These are phyloP conservation scores for Plutella xylostella DNA, from an alignment of 2,888 invertebrate species.

Conservation along the genomic window DNA sequence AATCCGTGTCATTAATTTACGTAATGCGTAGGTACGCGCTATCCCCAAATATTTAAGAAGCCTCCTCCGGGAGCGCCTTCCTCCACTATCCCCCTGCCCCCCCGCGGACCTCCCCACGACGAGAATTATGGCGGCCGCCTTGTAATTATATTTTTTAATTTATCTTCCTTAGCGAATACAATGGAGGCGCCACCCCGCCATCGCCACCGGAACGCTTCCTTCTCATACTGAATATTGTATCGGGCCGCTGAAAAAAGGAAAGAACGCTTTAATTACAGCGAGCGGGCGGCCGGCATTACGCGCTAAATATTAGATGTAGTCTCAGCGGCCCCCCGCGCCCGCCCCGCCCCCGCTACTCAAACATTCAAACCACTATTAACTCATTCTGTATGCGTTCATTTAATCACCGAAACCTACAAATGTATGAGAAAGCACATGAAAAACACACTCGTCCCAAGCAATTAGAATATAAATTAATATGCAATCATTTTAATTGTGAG, in stretches of 20 bases:
- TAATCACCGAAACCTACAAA: no score
- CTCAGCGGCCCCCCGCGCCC: conserved; percentile 32
- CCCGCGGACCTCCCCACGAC: conserved; percentile 53
- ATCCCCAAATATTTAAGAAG: conserved; percentile 72
- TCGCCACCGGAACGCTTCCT: conserved; percentile 66
- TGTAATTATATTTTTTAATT: conserved; percentile 80
- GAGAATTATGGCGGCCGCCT: conserved; percentile 74
- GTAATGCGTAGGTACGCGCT: conserved; percentile 72
- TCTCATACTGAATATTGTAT: conserved; percentile 71
- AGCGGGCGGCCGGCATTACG: conserved; percentile 64
- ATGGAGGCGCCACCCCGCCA: conserved; percentile 69
- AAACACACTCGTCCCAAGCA: no score
- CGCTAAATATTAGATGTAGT: conserved; percentile 68
- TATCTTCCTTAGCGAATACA: conserved; percentile 76
- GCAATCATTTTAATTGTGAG: no score
- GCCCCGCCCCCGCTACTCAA: no score
- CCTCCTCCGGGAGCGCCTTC: conserved; percentile 67
- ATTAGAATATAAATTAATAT: no score
- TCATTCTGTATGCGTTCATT: no score
- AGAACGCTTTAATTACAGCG: conserved; percentile 69
- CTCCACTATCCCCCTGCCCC: conserved; percentile 54
- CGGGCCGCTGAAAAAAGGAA: conserved; percentile 70
- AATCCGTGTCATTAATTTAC: conserved; percentile 72
- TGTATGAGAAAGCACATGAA: no score
- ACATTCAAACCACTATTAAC: no score